Conservation (phyloP, 2,888 invertebrate genomes). For the Volucella zonaria region DNA sequence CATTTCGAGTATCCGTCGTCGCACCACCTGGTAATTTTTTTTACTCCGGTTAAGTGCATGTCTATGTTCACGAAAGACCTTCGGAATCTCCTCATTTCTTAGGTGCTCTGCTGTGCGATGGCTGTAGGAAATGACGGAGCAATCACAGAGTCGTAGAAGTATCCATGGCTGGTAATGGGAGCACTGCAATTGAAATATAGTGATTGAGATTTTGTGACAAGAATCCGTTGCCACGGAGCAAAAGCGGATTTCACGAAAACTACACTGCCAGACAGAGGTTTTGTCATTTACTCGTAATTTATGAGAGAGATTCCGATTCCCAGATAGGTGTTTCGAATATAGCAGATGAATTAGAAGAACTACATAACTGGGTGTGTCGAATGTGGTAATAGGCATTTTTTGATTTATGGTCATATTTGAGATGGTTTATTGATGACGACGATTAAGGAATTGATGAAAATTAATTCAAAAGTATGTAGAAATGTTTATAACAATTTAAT, state of each 20-base stretch:
- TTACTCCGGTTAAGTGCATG: constrained; percentile 42
- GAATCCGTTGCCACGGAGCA: constrained; percentile 31
- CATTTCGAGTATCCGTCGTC: constrained; percentile 34
- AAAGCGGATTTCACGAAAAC: constrained; percentile 62
- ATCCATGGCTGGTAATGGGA: constrained; percentile 11
- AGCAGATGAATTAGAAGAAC: constrained; percentile 31
- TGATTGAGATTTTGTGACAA: constrained; percentile 34
- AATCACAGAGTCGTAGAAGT: constrained; percentile 32
- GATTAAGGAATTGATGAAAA: too few species aligned
- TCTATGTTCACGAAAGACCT: constrained; percentile 56
- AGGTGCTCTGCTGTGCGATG: not conserved
- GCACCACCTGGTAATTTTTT: constrained; percentile 49
- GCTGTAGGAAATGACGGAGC: constrained; percentile 45
- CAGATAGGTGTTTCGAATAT: not conserved
- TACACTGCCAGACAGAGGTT: not conserved
- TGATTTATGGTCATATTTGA: constrained; percentile 12
- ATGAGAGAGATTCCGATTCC: not conserved
- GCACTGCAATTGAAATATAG: constrained; percentile 10
- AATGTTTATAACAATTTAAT: too few species aligned
- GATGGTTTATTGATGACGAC: constrained; percentile 12
- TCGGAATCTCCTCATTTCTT: constrained; percentile 53
- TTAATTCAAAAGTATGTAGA: too few species aligned
- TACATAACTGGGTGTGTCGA: constrained; percentile 36
- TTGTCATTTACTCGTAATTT: constrained; percentile 33
- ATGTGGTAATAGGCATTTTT: constrained; percentile 3